Percentiles rank a stretch among this genome's conserved stretches.
Conservation (phyloP, 2,797 vertebrate genomes). For the Falco concolor region DNA sequence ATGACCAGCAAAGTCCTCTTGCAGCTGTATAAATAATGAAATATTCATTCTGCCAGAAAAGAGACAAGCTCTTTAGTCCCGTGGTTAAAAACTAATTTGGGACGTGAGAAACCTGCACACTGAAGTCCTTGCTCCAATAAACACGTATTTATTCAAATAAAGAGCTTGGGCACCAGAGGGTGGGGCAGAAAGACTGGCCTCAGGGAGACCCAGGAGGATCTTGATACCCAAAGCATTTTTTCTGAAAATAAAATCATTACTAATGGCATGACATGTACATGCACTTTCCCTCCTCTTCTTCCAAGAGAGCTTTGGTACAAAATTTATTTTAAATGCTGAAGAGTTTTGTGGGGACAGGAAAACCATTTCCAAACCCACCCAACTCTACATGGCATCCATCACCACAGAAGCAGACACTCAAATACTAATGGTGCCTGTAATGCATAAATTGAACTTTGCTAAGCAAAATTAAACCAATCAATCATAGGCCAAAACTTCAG, state of each 20-base stretch:
- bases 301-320: not conserved
- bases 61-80: not conserved
- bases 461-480: slow-evolving; percentile 56
- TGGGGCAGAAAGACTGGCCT: not conserved
- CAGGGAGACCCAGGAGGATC: not conserved
- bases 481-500: slow-evolving; percentile 19
- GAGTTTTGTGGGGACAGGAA: not conserved
- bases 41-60: not conserved
- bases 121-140: not conserved
- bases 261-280: not conserved
- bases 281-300: not conserved
- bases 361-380: not conserved
- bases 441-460: slow-evolving; percentile 43
- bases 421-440: slow-evolving; percentile 52
- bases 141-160: not conserved
- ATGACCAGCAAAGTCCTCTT: not conserved
- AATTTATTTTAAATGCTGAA: not conserved
- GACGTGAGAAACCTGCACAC: not conserved
- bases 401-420: slow-evolving; percentile 10
- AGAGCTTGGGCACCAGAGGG: not conserved
- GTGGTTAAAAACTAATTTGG: not conserved
- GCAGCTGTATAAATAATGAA: slow-evolving; percentile 19
- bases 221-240: not conserved
- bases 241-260: not conserved
- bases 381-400: slow-evolving; percentile 1